Percentiles rank a stretch among this genome's conserved stretches.
phyloP scores from a whole-genome alignment of 2,113 vertebrate genomes.

The Sarotherodon lohbergeri region DNA sequence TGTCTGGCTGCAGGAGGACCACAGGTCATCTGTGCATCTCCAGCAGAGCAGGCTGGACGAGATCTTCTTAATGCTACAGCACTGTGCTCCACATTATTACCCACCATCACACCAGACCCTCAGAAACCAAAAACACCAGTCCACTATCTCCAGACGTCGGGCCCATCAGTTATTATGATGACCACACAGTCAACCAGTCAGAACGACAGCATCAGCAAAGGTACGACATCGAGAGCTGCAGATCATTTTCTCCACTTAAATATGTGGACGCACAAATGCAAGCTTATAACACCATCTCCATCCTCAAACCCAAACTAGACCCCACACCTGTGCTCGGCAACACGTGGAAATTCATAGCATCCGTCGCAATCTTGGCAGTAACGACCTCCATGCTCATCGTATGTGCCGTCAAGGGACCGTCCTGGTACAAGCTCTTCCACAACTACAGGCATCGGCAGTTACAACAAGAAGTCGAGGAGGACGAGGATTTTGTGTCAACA shows the following conservation, averaged over 20 bases:
- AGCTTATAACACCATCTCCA: neutral
- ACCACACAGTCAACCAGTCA: neutral
- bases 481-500: neutral
- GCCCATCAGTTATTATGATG: neutral
- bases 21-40: slow-evolving; percentile 26
- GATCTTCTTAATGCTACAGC: neutral
- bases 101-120: neutral
- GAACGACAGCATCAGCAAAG: neutral
- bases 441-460: slow-evolving; percentile 83
- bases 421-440: slow-evolving; percentile 79
- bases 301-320: neutral
- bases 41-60: neutral
- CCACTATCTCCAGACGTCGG: neutral
- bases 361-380: slow-evolving; percentile 73
- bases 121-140: neutral
- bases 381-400: slow-evolving; percentile 75
- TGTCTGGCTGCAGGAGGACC: neutral
- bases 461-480: slow-evolving; percentile 62
- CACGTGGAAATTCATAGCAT: slow-evolving; percentile 81
- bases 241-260: neutral
- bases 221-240: neutral
- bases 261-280: neutral
- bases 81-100: neutral
- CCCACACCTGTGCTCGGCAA: slow-evolving; percentile 53
- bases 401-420: slow-evolving; percentile 79